phyloP scores from a whole-genome alignment of 2,113 vertebrate species.

The Saimiri boliviensis region DNA sequence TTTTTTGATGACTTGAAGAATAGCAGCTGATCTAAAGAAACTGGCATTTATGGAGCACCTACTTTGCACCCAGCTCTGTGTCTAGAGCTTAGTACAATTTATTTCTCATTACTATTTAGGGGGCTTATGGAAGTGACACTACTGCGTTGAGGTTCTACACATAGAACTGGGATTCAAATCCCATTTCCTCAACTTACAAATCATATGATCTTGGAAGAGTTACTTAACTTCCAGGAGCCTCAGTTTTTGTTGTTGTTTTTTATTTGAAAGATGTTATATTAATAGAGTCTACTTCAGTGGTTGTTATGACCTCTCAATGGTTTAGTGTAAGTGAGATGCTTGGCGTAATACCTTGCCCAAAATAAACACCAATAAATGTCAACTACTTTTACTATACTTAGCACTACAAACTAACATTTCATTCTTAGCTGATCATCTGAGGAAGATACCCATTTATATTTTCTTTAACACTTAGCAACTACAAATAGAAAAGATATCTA shows the following conservation, averaged over 20 bases:
- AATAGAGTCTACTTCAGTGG: background rate
- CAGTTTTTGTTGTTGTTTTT: background rate
- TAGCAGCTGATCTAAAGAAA: background rate
- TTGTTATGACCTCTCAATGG: background rate
- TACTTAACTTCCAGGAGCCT: background rate
- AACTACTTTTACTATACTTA: background rate
- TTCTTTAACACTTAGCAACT: background rate
- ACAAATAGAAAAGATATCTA: conserved; percentile 16
- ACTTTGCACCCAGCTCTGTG: background rate
- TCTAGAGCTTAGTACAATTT: background rate
- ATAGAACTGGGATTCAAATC: background rate
- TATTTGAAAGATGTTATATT: background rate
- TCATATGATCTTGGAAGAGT: background rate
- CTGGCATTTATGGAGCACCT: background rate
- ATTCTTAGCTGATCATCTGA: background rate
- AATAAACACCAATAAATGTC: background rate
- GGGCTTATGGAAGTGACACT: background rate
- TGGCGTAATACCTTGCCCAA: background rate
- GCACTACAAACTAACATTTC: background rate
- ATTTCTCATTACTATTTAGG: background rate
- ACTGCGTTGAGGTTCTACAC: background rate
- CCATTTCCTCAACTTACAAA: background rate
- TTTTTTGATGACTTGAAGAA: background rate
- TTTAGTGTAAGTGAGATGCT: background rate
- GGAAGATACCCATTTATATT: background rate